Evolutionary conservation across 2,888 invertebrate genomes (phyloP).

Genomic region (Cryptus armator): DNA sequence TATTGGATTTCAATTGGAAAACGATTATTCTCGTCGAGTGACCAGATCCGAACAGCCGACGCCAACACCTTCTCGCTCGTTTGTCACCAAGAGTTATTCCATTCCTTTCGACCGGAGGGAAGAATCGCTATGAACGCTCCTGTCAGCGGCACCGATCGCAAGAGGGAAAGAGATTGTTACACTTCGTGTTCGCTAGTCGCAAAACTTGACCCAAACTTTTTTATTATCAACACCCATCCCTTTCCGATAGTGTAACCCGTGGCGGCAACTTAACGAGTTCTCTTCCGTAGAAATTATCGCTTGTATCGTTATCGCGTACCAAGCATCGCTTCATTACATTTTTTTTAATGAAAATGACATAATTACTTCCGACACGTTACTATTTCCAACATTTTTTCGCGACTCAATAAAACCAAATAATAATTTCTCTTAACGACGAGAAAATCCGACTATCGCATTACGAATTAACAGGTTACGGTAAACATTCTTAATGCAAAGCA

Average conservation of each 20-base stretch:
- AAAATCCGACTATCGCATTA: neutral
- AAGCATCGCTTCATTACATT: neutral
- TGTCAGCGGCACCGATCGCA: constrained; percentile 65
- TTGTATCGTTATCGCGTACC: neutral
- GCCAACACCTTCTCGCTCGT: constrained; percentile 71
- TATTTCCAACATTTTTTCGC: neutral
- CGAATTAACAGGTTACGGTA: neutral
- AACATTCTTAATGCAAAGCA: constrained; percentile 25
- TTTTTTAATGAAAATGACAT: too few species aligned
- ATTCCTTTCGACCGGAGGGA: constrained; percentile 27
- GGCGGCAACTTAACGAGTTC: neutral
- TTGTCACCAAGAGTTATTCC: constrained; percentile 72
- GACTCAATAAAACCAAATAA: neutral
- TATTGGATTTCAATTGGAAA: constrained; percentile 84
- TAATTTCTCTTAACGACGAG: neutral
- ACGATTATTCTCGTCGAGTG: constrained; percentile 84
- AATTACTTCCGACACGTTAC: neutral
- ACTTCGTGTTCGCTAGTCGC: neutral
- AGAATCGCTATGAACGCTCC: constrained; percentile 30
- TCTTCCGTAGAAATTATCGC: neutral
- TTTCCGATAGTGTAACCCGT: neutral
- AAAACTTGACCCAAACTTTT: constrained; percentile 21
- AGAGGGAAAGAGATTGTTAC: constrained; percentile 12
- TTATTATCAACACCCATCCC: constrained; percentile 11
- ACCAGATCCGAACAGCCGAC: constrained; percentile 72